phyloP scores from a whole-genome alignment of 1,140 invertebrate genomes.

The Drosophila erecta region DNA sequence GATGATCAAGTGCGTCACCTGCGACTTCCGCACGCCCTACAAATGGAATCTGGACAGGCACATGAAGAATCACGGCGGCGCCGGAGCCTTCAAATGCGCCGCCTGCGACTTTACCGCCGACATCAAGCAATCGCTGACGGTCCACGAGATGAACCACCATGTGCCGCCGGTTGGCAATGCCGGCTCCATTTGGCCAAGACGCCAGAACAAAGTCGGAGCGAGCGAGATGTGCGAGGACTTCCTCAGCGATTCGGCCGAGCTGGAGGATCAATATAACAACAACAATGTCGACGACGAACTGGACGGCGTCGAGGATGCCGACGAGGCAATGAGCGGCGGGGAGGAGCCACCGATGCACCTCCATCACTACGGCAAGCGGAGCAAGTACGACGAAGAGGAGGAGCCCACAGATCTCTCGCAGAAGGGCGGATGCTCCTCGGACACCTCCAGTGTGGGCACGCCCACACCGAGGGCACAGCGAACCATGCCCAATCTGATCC shows the following conservation, averaged over 20 bases:
- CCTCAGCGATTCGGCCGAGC: slow-evolving; percentile 77
- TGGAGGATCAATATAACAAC: slow-evolving; percentile 81
- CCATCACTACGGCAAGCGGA: slow-evolving; percentile 61
- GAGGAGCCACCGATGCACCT: slow-evolving; percentile 40
- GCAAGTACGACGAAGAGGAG: slow-evolving; percentile 85
- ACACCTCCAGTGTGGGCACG: slow-evolving; percentile 83
- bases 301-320: slow-evolving; percentile 54
- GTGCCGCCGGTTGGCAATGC: slow-evolving; percentile 90
- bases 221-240: slow-evolving; percentile 86
- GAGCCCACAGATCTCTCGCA: slow-evolving; percentile 86
- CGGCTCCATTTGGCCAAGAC: slow-evolving; percentile 85
- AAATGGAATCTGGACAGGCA: slow-evolving; percentile 94
- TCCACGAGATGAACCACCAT: slow-evolving; percentile 96
- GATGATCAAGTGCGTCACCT: slow-evolving; percentile 96
- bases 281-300: slow-evolving; percentile 79
- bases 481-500: slow-evolving; percentile 90
- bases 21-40: slow-evolving; percentile 94
- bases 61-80: slow-evolving; percentile 94
- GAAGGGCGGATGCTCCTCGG: slow-evolving; percentile 80
- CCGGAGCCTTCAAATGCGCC: slow-evolving; percentile 92
- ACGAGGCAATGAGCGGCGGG: slow-evolving; percentile 45
- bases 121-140: slow-evolving; percentile 95
- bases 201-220: slow-evolving; percentile 89
- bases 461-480: slow-evolving; percentile 85
- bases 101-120: slow-evolving; percentile 96